These are phyloP conservation scores for Agonopterix heracliana DNA, from an alignment of 2,888 invertebrate species.

Conservation along the genomic window DNA sequence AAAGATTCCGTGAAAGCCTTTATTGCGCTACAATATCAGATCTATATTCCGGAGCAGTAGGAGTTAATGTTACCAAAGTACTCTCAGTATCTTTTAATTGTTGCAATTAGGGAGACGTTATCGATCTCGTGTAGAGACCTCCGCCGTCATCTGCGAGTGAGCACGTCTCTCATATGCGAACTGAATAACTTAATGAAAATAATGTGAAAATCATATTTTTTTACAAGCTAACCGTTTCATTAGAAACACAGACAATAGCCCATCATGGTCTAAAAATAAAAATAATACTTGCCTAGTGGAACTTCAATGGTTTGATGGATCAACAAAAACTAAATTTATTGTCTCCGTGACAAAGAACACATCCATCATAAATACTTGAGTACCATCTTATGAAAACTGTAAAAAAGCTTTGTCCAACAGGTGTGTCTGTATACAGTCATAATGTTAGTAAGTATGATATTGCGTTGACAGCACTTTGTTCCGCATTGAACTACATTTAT, in stretches of 20 bases:
- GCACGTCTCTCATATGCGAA: constrained; percentile 36
- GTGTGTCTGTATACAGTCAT: too few species aligned
- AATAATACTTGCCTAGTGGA: too few species aligned
- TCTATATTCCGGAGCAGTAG: constrained; percentile 39
- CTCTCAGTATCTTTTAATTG: constrained; percentile 39
- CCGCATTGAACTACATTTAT: constrained; percentile 5
- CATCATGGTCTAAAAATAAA: too few species aligned
- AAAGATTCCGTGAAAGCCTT: constrained; percentile 19
- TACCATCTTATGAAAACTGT: too few species aligned
- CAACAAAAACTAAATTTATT: too few species aligned
- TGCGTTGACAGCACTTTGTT: not conserved
- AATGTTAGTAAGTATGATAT: too few species aligned
- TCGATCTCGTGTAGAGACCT: constrained; percentile 22
- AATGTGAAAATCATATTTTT: not conserved
- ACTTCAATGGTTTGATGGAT: too few species aligned
- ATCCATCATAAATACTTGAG: too few species aligned
- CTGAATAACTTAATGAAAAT: constrained; percentile 42
- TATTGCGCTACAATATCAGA: constrained; percentile 25
- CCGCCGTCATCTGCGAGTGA: constrained; percentile 28
- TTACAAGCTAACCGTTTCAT: constrained; percentile 17
- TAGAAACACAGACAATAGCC: not conserved
- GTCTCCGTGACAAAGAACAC: too few species aligned
- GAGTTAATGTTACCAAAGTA: constrained; percentile 40
- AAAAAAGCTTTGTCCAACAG: too few species aligned
- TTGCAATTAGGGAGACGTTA: constrained; percentile 47